These are phyloP conservation scores for Tylochromis polylepis DNA, from an alignment of 2,113 vertebrate genomes.

Conservation along the genomic window DNA sequence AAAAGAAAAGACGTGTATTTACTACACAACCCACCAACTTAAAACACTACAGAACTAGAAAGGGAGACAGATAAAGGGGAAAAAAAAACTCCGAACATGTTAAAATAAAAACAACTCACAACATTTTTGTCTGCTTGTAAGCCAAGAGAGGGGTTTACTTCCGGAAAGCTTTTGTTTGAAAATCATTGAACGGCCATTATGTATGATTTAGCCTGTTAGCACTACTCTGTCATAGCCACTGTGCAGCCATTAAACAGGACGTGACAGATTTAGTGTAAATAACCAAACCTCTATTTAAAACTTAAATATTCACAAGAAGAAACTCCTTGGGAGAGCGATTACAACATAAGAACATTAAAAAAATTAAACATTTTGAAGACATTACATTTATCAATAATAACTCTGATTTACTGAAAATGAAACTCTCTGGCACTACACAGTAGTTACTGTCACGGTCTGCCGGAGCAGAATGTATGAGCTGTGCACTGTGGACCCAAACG, in stretches of 20 bases:
- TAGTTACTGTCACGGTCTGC: too few relatives aligned
- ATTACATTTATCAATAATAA: not conserved
- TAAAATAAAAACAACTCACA: not conserved
- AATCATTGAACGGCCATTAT: not conserved
- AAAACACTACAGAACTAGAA: not conserved
- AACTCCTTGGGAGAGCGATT: not conserved
- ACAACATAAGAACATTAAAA: not conserved
- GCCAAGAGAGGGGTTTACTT: not conserved
- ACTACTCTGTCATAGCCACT: not conserved
- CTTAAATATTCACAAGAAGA: not conserved
- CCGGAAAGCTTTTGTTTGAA: not conserved
- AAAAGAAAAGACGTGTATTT: not conserved
- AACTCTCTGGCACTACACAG: too few relatives aligned
- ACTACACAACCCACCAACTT: not conserved
- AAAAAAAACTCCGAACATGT: not conserved
- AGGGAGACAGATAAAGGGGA: not conserved
- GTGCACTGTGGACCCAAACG: too few relatives aligned
- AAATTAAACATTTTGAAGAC: not conserved
- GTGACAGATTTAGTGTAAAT: not conserved
- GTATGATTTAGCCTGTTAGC: not conserved
- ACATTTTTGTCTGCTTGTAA: not conserved
- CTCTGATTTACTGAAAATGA: not conserved
- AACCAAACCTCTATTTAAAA: not conserved
- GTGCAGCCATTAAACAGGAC: not conserved
- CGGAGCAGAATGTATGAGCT: too few relatives aligned